A percentile compares a stretch with the other conserved stretches of the same genome.
Evolutionary conservation across 64 coral and sea anemone species (phyloP).

Genomic region (Porites australiensis): DNA sequence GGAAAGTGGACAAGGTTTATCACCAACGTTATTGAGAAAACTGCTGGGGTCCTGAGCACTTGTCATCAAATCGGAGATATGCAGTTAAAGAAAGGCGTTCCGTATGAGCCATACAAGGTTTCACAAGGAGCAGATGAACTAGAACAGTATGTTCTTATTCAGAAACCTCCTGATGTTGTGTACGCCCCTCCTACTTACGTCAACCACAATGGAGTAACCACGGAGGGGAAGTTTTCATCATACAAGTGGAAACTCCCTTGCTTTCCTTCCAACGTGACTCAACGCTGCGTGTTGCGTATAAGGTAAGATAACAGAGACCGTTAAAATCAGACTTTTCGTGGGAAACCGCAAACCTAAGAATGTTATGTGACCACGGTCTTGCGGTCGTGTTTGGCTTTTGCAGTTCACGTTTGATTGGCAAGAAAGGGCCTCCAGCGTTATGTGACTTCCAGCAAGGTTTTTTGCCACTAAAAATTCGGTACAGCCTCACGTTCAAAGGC

Average conservation of each 20-base stretch:
- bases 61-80: not conserved
- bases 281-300: constrained; percentile 31
- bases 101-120: constrained; percentile 5
- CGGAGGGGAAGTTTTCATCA: constrained; percentile 34
- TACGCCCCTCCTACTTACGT: not conserved
- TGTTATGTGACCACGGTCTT: too few species aligned
- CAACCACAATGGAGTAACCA: constrained; percentile 47
- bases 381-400: too few species aligned
- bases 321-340: too few species aligned
- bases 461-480: too few species aligned
- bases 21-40: constrained; percentile 19
- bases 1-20: constrained; percentile 22
- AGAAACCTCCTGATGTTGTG: constrained; percentile 18
- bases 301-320: constrained; percentile 8
- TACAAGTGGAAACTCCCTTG: constrained; percentile 60
- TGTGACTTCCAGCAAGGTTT: too few species aligned
- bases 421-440: too few species aligned
- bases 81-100: not conserved
- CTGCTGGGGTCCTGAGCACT: constrained; percentile 22
- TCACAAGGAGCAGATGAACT: constrained; percentile 39
- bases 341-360: too few species aligned
- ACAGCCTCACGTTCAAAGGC: too few species aligned
- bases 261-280: constrained; percentile 14
- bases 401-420: too few species aligned
- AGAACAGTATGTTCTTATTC: constrained; percentile 26